Conservation (phyloP, 2,113 vertebrate genomes). For the Gallinago jamesoni region DNA sequence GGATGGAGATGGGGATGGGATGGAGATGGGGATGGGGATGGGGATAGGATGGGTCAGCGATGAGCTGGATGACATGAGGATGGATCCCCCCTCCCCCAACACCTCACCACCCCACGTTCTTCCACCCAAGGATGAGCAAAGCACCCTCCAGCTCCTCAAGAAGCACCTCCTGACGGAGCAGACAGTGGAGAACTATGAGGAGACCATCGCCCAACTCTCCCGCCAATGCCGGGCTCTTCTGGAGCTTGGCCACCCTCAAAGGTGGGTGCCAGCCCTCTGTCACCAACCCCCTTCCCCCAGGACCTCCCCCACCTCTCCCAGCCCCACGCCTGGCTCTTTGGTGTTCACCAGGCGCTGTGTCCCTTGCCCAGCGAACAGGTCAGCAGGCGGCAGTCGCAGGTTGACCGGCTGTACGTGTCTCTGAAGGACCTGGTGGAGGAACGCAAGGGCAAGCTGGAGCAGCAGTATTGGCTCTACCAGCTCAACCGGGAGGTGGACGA, state of each 20-base stretch:
- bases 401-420: conserved; percentile 94
- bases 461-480: conserved; percentile 97
- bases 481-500: conserved; percentile 94
- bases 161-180: conserved; percentile 91
- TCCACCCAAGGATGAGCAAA: conserved; percentile 85
- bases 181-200: conserved; percentile 92
- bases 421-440: conserved; percentile 96
- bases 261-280: conserved; percentile 62
- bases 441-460: conserved; percentile 87
- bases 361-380: conserved; percentile 85
- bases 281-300: too few species aligned
- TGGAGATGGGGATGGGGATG: too few species aligned
- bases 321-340: neutral
- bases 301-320: neutral
- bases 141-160: conserved; percentile 92
- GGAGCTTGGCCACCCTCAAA: conserved; percentile 90
- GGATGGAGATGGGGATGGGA: too few species aligned
- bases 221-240: conserved; percentile 90
- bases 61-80: too few species aligned
- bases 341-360: neutral
- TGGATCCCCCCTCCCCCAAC: neutral
- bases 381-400: conserved; percentile 93
- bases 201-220: conserved; percentile 91
- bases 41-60: too few species aligned
- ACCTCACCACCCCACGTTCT: too few species aligned